Evolutionary conservation across 2,888 invertebrate species (phyloP).

Genomic region (Corbicula japonica): DNA sequence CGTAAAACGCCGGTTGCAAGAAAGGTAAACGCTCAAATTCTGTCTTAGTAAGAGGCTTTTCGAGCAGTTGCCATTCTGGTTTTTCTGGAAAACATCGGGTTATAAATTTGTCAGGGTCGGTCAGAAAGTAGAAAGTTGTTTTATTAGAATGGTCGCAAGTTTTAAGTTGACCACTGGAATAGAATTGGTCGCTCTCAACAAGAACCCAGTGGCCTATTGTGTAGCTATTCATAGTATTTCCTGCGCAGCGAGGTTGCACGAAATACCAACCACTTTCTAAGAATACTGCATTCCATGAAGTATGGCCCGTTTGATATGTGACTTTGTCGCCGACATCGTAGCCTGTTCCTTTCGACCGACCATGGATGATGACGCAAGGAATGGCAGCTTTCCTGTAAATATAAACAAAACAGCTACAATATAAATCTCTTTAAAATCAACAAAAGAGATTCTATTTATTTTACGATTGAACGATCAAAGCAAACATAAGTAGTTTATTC

Average conservation of each 20-base stretch:
- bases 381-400: constrained; percentile 72
- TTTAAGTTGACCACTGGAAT: constrained; percentile 26
- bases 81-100: constrained; percentile 70
- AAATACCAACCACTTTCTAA: constrained; percentile 76
- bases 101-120: constrained; percentile 69
- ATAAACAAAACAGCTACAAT: neutral
- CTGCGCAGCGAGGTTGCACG: constrained; percentile 80
- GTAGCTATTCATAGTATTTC: constrained; percentile 62
- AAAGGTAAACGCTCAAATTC: constrained; percentile 70
- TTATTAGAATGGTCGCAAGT: constrained; percentile 7
- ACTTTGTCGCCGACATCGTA: constrained; percentile 76
- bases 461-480: no score
- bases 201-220: constrained; percentile 73
- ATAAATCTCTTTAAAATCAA: neutral
- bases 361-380: constrained; percentile 75
- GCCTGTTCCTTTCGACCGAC: constrained; percentile 75
- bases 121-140: constrained; percentile 73
- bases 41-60: constrained; percentile 54
- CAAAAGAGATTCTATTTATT: no score
- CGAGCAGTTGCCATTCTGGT: constrained; percentile 71
- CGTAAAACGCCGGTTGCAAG: constrained; percentile 71
- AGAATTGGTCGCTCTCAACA: constrained; percentile 67
- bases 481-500: no score
- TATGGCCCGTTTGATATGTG: constrained; percentile 62
- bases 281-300: constrained; percentile 80